Conservation (phyloP, 2,888 invertebrate genomes). For the Xanthorhoe spadicearia region DNA sequence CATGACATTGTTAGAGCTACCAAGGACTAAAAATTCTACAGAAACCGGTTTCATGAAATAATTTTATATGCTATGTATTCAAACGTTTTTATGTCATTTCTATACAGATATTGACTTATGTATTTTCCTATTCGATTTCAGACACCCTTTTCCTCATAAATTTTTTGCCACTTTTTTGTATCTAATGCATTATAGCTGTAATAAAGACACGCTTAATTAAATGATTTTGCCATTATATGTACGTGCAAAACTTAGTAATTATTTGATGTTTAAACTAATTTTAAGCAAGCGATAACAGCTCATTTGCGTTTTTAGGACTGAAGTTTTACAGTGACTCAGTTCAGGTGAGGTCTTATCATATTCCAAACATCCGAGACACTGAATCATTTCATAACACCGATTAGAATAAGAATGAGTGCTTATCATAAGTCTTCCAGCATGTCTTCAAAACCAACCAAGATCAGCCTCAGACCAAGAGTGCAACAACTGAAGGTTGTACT, state of each 20-base stretch:
- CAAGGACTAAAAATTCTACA: not conserved
- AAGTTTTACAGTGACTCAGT: constrained; percentile 33
- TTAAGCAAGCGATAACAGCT: constrained; percentile 15
- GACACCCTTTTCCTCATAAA: too few relatives aligned
- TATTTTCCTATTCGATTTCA: not conserved
- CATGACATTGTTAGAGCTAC: not conserved
- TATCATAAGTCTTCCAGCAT: constrained; percentile 28
- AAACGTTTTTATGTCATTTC: not conserved
- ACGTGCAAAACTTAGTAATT: not conserved
- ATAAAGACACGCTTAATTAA: not conserved
- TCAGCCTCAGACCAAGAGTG: constrained; percentile 7
- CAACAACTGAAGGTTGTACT: not conserved
- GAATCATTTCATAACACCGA: constrained; percentile 15
- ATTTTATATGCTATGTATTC: not conserved
- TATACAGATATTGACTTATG: not conserved
- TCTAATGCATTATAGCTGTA: not conserved
- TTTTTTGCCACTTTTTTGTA: not conserved
- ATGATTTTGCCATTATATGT: not conserved
- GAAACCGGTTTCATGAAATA: not conserved
- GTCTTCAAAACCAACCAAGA: constrained; percentile 31
- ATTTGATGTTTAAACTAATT: constrained; percentile 9
- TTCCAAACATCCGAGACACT: constrained; percentile 22
- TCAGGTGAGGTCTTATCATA: constrained; percentile 35
- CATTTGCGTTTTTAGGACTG: constrained; percentile 15
- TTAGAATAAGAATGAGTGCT: not conserved